Conservation (phyloP, 1,140 invertebrate species). For the Anoplolepis gracilipes region DNA sequence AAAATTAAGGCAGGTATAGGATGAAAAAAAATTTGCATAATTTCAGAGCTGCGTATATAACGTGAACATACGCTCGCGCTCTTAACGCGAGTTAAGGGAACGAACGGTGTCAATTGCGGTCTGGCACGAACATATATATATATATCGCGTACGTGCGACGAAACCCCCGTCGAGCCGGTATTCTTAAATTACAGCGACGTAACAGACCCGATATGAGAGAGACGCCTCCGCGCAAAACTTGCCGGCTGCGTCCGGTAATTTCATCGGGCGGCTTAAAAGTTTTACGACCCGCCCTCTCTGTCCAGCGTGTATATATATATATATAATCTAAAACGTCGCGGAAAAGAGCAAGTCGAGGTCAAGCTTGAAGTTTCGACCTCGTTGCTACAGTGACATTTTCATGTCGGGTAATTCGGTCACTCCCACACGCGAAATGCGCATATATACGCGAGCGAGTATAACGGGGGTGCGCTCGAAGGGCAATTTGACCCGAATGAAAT, state of each 20-base stretch:
- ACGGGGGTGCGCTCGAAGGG: not conserved
- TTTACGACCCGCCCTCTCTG: conserved; percentile 23
- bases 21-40: not conserved
- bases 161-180: not conserved
- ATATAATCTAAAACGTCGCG: conserved; percentile 58
- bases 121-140: not conserved
- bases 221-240: conserved; percentile 19
- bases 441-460: conserved; percentile 24
- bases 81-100: not conserved
- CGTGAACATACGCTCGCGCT: not conserved
- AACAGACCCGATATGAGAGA: not conserved
- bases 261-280: conserved; percentile 61
- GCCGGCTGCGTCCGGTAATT: conserved; percentile 39
- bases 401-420: conserved; percentile 43
- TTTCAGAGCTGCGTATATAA: not conserved
- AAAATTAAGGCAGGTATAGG: not conserved
- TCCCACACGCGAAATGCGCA: not conserved
- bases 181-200: conserved; percentile 54
- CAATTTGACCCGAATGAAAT: conserved; percentile 63
- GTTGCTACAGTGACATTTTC: conserved; percentile 63
- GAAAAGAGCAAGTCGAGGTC: conserved; percentile 1
- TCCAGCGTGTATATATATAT: too few relatives aligned
- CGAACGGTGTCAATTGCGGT: conserved; percentile 26
- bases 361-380: conserved; percentile 53
- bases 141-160: not conserved